phyloP scores from a whole-genome alignment of 1,140 invertebrate genomes.

The Campoletis sonorensis region DNA sequence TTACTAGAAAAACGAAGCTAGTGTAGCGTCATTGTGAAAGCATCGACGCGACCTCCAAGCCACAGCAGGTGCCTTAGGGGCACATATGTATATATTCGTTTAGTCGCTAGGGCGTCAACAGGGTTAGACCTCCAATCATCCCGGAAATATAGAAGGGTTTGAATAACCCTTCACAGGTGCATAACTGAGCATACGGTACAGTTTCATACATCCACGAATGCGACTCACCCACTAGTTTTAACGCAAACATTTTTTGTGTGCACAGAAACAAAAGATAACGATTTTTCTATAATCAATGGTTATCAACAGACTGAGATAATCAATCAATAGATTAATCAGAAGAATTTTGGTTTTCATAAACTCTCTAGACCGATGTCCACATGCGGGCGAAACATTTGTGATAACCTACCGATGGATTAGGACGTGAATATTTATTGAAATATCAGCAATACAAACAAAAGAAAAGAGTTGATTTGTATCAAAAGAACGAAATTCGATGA shows the following conservation, averaged over 20 bases:
- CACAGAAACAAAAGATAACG: too few relatives aligned
- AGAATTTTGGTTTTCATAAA: too few relatives aligned
- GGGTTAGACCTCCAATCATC: conserved; percentile 6
- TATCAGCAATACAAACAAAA: too few relatives aligned
- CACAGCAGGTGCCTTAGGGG: conserved; percentile 32
- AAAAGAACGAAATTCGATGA: too few relatives aligned
- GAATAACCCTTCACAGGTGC: conserved; percentile 37
- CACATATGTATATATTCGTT: not conserved
- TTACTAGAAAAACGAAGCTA: conserved; percentile 12
- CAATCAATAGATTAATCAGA: too few relatives aligned
- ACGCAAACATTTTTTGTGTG: not conserved
- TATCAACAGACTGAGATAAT: too few relatives aligned
- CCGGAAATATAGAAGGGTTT: conserved; percentile 34
- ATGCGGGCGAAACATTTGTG: too few relatives aligned
- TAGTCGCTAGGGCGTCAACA: not conserved
- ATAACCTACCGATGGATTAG: too few relatives aligned
- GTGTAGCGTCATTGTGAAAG: not conserved
- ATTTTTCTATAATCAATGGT: too few relatives aligned
- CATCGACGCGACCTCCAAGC: not conserved
- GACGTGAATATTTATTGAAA: too few relatives aligned
- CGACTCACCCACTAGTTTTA: not conserved
- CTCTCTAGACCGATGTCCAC: too few relatives aligned
- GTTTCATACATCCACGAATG: not conserved
- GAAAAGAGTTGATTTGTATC: too few relatives aligned
- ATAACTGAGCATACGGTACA: not conserved